Percentiles rank a stretch among this genome's conserved stretches.
phyloP scores from a whole-genome alignment of 2,797 vertebrate genomes.

The Knipowitschia caucasica region DNA sequence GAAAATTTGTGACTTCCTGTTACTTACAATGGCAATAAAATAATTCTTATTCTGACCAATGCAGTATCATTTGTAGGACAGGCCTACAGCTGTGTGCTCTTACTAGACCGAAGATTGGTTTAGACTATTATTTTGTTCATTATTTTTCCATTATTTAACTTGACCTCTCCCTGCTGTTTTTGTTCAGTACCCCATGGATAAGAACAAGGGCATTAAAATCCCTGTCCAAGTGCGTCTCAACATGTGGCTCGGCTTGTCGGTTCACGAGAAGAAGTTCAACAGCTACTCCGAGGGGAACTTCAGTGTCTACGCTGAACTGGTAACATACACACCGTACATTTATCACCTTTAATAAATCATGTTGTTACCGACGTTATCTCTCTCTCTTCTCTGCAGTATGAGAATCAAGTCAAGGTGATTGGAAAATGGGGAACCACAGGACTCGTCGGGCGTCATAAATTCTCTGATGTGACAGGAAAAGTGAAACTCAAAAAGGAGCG shows the following conservation, averaged over 20 bases:
- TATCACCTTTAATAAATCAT: background rate
- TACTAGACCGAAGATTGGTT: too few species aligned
- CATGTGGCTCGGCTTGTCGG: slow-evolving; percentile 92
- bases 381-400: slow-evolving; percentile 79
- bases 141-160: too few species aligned
- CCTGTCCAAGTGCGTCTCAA: slow-evolving; percentile 87
- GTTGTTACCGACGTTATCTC: background rate
- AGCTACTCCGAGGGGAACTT: slow-evolving; percentile 90
- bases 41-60: too few species aligned
- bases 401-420: slow-evolving; percentile 92
- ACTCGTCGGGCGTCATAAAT: slow-evolving; percentile 88
- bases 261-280: slow-evolving; percentile 91
- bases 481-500: slow-evolving; percentile 93
- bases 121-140: too few species aligned
- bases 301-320: slow-evolving; percentile 96
- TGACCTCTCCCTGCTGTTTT: too few species aligned
- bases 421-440: slow-evolving; percentile 96
- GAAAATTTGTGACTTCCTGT: background rate
- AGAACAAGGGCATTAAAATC: slow-evolving; percentile 83
- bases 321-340: slow-evolving; percentile 45
- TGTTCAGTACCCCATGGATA: slow-evolving; percentile 90
- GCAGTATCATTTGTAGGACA: too few species aligned
- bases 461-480: slow-evolving; percentile 93
- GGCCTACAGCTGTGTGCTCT: too few species aligned
- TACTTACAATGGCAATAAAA: too few species aligned